Base-by-base conservation (phyloP, 2,888 invertebrate species). In the Tuta absoluta region DNA sequence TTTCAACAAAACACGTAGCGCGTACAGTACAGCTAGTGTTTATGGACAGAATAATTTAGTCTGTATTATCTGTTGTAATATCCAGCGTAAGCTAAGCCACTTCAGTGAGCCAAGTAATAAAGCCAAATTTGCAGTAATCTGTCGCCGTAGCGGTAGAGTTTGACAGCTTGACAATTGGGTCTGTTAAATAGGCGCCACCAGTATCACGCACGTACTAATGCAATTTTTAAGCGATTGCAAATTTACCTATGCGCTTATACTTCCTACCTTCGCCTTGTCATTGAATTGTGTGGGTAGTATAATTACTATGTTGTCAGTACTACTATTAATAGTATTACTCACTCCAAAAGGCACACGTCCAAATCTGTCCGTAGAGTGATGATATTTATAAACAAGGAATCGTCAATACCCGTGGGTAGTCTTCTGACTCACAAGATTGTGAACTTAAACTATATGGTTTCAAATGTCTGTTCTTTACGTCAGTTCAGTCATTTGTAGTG, bases 321-420 rank as follows among this genome's bases (percentile, higher is more conserved):
- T 45, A 45, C 45, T 45, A 41, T 41, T 41, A 45, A 45, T 45
- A 45, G 17, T 45, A n/a, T 45, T 45, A 45, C 45, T 45, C 45
- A 45, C 17, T 4, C 45, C 51, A 23, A 21, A 51, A 23, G 51
- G 51, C 65, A 68, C 67, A 65, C 63, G 60, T 11, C 48, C 49
- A 57, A 58, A 60, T 45, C 41, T 1, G n/a, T n/a, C 11, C 41
- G 14, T 2, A n/a, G 11, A 41, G 12, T 41, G 41, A 48, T 62
- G 68, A 65, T 71, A 72, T 71, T 70, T 70, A 69, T 71, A 71
- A 67, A 67, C 67, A 57, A 49, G 68, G 69, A 68, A 70, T 71
- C 63, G 71, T 71, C 74, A 71, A 64, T 69, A 70, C 63, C 45
- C 64, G 67, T 66, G 66, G 64, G 63, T 56, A 41, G 57, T 49